A percentile compares a stretch with the other conserved stretches of the same genome.
Evolutionary conservation across 2,113 vertebrate genomes (phyloP).

Genomic region (Thalassarche chlororhynchos): DNA sequence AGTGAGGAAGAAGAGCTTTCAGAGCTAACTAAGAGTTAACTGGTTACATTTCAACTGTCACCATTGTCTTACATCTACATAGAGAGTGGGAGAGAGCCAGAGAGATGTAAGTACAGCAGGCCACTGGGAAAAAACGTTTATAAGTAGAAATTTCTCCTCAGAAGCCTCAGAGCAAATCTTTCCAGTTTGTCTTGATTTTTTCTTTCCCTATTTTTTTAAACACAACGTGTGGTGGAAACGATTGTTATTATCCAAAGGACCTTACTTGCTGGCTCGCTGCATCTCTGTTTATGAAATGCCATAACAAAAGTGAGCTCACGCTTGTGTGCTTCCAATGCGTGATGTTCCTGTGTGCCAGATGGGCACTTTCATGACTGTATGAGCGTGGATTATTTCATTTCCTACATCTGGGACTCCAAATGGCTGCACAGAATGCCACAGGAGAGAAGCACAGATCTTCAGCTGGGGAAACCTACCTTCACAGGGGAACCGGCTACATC

Average conservation of each 20-base stretch:
- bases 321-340: slow-evolving; percentile 80
- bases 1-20: neutral
- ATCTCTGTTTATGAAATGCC: slow-evolving; percentile 82
- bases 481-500: slow-evolving; percentile 58
- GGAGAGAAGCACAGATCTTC: slow-evolving; percentile 75
- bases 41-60: slow-evolving; percentile 42
- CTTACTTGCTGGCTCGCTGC: slow-evolving; percentile 68
- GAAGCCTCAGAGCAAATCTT: slow-evolving; percentile 37
- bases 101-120: slow-evolving; percentile 28
- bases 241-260: slow-evolving; percentile 63
- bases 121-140: neutral
- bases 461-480: slow-evolving; percentile 74
- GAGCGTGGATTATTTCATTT: slow-evolving; percentile 92
- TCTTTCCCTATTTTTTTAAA: slow-evolving; percentile 50
- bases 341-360: slow-evolving; percentile 89
- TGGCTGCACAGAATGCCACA: slow-evolving; percentile 84
- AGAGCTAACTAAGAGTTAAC: slow-evolving; percentile 48
- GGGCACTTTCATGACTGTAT: slow-evolving; percentile 89
- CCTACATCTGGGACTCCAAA: slow-evolving; percentile 96
- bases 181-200: slow-evolving; percentile 7
- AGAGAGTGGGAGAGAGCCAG: neutral
- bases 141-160: slow-evolving; percentile 51
- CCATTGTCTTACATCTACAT: slow-evolving; percentile 37
- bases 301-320: slow-evolving; percentile 81
- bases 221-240: slow-evolving; percentile 27